Evolutionary conservation across 2,797 vertebrate genomes (phyloP).

Genomic region (Poecilia picta): DNA sequence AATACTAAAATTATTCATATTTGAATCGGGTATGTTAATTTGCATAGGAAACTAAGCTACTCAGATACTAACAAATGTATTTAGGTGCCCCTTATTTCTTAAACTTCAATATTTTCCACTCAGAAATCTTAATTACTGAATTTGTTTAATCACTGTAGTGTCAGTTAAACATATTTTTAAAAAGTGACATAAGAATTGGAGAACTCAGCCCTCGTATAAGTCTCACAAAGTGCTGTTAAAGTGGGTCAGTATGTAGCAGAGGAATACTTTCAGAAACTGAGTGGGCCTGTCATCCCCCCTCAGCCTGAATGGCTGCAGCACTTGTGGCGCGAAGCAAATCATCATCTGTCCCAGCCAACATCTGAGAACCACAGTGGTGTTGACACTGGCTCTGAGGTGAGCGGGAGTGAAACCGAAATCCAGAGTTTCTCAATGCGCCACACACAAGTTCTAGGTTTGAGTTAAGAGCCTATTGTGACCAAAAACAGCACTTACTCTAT

Average conservation of each 20-base stretch:
- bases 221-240: slow-evolving; percentile 30
- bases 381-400: slow-evolving; percentile 73
- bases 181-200: slow-evolving; percentile 38
- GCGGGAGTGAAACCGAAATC: slow-evolving; percentile 66
- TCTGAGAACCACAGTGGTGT: slow-evolving; percentile 67
- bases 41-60: neutral
- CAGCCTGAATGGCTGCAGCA: slow-evolving; percentile 47
- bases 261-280: slow-evolving; percentile 48
- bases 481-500: slow-evolving; percentile 34
- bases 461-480: slow-evolving; percentile 60
- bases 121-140: neutral
- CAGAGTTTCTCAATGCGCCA: slow-evolving; percentile 52
- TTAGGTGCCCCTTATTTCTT: neutral
- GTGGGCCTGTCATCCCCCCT: slow-evolving; percentile 65
- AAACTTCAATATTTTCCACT: neutral
- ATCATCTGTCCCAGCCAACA: slow-evolving; percentile 56
- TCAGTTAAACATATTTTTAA: slow-evolving; percentile 19
- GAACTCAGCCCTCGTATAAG: slow-evolving; percentile 24
- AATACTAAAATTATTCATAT: neutral
- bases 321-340: slow-evolving; percentile 60
- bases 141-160: neutral
- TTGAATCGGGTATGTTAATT: neutral
- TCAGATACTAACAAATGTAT: neutral
- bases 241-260: slow-evolving; percentile 53
- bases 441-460: slow-evolving; percentile 45